Percentiles rank a stretch among this genome's conserved stretches.
Conservation (phyloP, 1,140 invertebrate species). For the Acromyrmex echinatior region DNA sequence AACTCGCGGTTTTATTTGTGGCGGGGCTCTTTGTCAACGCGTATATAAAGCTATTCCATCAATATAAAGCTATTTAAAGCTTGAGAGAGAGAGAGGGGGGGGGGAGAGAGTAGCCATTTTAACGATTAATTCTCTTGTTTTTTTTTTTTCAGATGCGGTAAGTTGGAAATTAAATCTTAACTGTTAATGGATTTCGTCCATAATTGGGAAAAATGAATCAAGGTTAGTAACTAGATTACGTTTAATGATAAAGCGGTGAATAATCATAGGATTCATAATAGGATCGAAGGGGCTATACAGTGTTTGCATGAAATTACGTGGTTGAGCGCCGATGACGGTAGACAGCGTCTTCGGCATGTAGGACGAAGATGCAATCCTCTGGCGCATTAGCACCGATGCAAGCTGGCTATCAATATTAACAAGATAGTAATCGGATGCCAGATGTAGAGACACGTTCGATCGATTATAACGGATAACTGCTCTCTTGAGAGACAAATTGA, state of each 20-base stretch:
- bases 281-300: conserved; percentile 20
- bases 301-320: conserved; percentile 66
- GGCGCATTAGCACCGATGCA: conserved; percentile 75
- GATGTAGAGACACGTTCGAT: conserved; percentile 65
- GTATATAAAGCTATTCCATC: neutral
- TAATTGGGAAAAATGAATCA: neutral
- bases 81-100: no score
- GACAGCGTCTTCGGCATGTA: conserved; percentile 43
- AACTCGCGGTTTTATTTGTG: no score
- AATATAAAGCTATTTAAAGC: neutral
- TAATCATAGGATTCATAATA: conserved; percentile 70
- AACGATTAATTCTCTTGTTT: neutral
- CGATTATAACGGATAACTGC: conserved; percentile 40
- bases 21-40: neutral
- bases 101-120: no score
- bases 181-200: neutral
- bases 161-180: neutral
- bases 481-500: conserved; percentile 31
- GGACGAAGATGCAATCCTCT: conserved; percentile 59
- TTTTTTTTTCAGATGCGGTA: neutral
- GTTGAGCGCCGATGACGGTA: conserved; percentile 39
- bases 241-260: conserved; percentile 51
- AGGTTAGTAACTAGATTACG: conserved; percentile 49
- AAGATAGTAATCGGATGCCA: conserved; percentile 75
- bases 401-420: conserved; percentile 79